phyloP scores from a whole-genome alignment of 2,888 invertebrate genomes.

The Timema cristinae region DNA sequence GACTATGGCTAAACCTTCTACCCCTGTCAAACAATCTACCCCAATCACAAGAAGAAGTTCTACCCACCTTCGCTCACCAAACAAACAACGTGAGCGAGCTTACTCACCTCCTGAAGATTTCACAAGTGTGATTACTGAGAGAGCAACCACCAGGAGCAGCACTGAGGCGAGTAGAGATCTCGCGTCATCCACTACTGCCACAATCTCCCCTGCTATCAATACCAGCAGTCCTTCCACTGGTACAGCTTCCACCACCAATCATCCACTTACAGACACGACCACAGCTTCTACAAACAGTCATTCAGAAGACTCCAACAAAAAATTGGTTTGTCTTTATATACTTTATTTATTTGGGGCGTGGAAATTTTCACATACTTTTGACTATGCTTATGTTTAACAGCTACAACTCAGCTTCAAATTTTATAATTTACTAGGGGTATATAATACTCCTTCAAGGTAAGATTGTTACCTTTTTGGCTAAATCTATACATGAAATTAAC shows the following conservation, averaged over 20 bases:
- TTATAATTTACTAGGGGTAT: no score
- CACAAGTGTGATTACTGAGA: no score
- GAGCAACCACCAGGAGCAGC: conserved; percentile 31
- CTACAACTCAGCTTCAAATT: no score
- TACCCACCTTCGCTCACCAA: conserved; percentile 26
- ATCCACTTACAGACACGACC: not conserved
- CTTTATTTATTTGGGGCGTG: not conserved
- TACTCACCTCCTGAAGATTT: no score
- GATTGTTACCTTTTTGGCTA: no score
- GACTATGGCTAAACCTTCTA: no score
- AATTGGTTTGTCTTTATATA: not conserved
- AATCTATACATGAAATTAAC: not conserved
- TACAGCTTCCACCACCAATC: not conserved
- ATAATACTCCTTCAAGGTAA: no score
- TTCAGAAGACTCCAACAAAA: conserved; percentile 11
- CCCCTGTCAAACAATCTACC: no score
- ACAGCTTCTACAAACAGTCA: not conserved
- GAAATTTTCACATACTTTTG: no score
- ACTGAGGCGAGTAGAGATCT: conserved; percentile 29
- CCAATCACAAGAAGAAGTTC: conserved; percentile 27
- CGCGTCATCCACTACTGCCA: conserved; percentile 30
- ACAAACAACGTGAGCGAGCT: conserved; percentile 23
- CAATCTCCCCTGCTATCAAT: conserved; percentile 29
- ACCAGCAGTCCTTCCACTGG: conserved; percentile 24
- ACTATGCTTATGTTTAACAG: no score